Percentiles rank a stretch among this genome's conserved stretches.
Evolutionary conservation across 1,140 invertebrate species (phyloP).

Genomic region (Pseudomyrmex gracilis): DNA sequence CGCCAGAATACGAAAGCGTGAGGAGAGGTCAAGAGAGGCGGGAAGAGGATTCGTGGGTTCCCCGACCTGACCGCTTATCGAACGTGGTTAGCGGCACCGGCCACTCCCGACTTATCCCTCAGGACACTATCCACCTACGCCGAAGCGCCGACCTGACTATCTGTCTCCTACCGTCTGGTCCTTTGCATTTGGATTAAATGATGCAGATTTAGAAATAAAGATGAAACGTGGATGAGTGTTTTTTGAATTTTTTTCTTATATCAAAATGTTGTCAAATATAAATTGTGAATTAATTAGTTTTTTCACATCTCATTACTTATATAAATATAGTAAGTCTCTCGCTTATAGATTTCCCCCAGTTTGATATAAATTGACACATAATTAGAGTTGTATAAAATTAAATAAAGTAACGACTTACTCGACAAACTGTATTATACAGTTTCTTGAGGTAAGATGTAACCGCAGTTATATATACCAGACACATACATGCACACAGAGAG

Average conservation of each 20-base stretch:
- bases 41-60: slow-evolving; percentile 62
- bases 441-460: slow-evolving; percentile 39
- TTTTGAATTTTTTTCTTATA: slow-evolving; percentile 7
- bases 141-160: slow-evolving; percentile 69
- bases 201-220: slow-evolving; percentile 32
- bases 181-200: slow-evolving; percentile 60
- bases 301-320: too few relatives aligned
- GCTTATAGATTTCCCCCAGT: not conserved
- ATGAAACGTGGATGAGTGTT: slow-evolving; percentile 23
- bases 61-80: slow-evolving; percentile 74
- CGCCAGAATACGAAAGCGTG: slow-evolving; percentile 53
- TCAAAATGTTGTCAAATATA: too few relatives aligned
- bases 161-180: slow-evolving; percentile 50
- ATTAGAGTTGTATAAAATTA: not conserved
- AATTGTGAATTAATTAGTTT: not conserved
- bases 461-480: not conserved
- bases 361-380: not conserved
- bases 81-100: slow-evolving; percentile 72
- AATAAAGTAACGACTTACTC: not conserved
- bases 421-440: slow-evolving; percentile 37
- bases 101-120: slow-evolving; percentile 74
- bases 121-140: slow-evolving; percentile 66
- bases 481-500: not conserved
- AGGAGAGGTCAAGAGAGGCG: slow-evolving; percentile 25
- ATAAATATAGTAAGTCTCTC: too few relatives aligned